Conservation (phyloP, 2,888 invertebrate genomes). For the Leucoptera coffeella region DNA sequence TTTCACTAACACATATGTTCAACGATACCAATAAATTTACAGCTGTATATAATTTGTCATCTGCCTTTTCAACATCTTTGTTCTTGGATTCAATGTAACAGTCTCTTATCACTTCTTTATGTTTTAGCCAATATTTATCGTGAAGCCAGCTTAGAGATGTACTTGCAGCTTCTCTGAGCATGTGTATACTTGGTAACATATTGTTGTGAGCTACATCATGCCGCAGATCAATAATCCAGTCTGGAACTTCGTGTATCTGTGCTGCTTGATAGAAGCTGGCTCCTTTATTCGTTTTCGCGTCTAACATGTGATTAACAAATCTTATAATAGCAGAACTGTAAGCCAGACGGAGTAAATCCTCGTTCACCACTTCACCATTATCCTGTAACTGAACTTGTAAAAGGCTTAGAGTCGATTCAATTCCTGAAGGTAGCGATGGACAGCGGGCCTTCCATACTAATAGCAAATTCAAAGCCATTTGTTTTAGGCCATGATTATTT, state of each 20-base stretch:
- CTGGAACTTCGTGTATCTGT: conserved; percentile 62
- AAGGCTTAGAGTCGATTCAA: conserved; percentile 55
- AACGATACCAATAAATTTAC: conserved; percentile 29
- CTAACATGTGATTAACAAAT: conserved; percentile 59
- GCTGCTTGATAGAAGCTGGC: conserved; percentile 54
- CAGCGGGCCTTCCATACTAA: conserved; percentile 53
- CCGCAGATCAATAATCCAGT: conserved; percentile 72
- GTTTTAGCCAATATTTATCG: conserved; percentile 59
- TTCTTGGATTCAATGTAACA: conserved; percentile 20
- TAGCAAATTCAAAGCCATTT: conserved; percentile 37
- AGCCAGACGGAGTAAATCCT: conserved; percentile 48
- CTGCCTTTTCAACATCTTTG: conserved; percentile 12
- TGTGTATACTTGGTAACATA: conserved; percentile 56
- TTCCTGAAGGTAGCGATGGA: conserved; percentile 50
- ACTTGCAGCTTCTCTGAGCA: conserved; percentile 57
- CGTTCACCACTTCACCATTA: conserved; percentile 12
- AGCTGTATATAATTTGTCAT: conserved; percentile 19
- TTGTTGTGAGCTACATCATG: conserved; percentile 73
- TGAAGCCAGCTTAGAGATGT: conserved; percentile 65
- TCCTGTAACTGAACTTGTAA: conserved; percentile 45
- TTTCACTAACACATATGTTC: conserved; percentile 27
- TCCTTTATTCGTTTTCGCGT: conserved; percentile 44
- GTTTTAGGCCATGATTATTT: conserved; percentile 15
- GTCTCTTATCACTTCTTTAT: conserved; percentile 41
- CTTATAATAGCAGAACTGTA: conserved; percentile 61